phyloP scores from a whole-genome alignment of 2,888 invertebrate species.

The Schizotus pectinicornis region DNA sequence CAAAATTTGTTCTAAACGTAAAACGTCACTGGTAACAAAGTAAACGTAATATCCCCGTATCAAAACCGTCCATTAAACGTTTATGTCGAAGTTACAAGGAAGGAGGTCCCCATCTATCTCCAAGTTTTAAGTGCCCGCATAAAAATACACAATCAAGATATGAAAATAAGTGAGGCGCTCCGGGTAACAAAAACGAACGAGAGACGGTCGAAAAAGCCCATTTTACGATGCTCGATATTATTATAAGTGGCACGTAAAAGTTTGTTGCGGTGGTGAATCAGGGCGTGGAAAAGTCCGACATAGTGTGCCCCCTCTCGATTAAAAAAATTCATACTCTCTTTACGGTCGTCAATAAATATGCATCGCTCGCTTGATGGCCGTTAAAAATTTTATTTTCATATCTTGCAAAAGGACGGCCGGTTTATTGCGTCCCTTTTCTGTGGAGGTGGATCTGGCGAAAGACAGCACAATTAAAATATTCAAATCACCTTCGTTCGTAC shows the following conservation, averaged over 20 bases:
- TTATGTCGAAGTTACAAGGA: conserved; percentile 18
- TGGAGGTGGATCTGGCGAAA: conserved; percentile 33
- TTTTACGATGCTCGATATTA: conserved; percentile 28
- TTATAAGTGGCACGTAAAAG: conserved; percentile 24
- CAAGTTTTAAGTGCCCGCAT: conserved; percentile 25
- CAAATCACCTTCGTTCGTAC: conserved; percentile 43
- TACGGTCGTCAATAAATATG: conserved; percentile 8
- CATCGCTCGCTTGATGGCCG: background rate
- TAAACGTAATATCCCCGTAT: conserved; percentile 11
- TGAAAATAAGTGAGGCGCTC: conserved; percentile 27
- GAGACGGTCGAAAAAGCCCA: conserved; percentile 19
- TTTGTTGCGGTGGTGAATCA: conserved; percentile 11
- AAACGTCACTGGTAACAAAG: conserved; percentile 5
- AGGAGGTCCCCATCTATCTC: conserved; percentile 16
- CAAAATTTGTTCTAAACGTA: background rate
- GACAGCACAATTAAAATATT: conserved; percentile 49
- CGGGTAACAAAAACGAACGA: conserved; percentile 20
- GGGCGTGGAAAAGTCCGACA: background rate
- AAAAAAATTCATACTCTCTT: conserved; percentile 21
- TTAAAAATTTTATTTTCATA: conserved; percentile 3
- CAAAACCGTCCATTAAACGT: conserved; percentile 20
- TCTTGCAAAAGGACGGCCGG: background rate
- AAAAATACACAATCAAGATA: conserved; percentile 32
- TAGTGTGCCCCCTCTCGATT: conserved; percentile 9
- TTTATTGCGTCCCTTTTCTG: conserved; percentile 25